These are phyloP conservation scores for Rutpela maculata DNA, from an alignment of 2,888 invertebrate genomes.

Conservation along the genomic window DNA sequence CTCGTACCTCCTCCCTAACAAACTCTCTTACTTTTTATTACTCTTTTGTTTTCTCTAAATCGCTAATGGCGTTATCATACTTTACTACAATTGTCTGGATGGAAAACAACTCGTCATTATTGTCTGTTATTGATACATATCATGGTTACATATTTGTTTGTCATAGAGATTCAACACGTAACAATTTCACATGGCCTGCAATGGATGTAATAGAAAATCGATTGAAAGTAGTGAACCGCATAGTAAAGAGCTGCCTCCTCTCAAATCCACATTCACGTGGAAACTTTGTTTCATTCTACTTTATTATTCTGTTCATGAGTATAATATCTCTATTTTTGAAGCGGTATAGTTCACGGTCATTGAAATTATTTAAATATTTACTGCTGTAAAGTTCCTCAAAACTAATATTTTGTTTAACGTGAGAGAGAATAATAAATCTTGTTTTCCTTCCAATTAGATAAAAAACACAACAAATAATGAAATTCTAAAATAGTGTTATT, in stretches of 20 bases:
- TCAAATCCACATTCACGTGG: slow-evolving; percentile 10
- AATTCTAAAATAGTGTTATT: no score
- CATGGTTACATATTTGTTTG: background rate
- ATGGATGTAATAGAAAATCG: background rate
- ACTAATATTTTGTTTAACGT: no score
- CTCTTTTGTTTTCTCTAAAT: no score
- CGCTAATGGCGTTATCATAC: no score
- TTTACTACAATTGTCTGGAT: no score
- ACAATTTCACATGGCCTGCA: slow-evolving; percentile 12
- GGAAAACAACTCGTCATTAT: no score
- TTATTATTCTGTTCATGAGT: background rate
- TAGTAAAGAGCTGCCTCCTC: background rate
- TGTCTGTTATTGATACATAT: background rate
- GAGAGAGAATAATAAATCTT: no score
- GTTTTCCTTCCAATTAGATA: no score
- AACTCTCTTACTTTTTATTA: no score
- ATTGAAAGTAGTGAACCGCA: background rate
- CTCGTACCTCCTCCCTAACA: no score
- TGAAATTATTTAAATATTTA: background rate
- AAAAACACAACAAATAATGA: no score
- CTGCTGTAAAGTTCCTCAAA: no score
- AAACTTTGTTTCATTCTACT: background rate
- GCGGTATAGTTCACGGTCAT: background rate
- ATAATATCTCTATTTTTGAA: background rate
- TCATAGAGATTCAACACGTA: background rate